Evolutionary conservation across 2,113 vertebrate genomes (phyloP).

Genomic region (Cromileptes altivelis): DNA sequence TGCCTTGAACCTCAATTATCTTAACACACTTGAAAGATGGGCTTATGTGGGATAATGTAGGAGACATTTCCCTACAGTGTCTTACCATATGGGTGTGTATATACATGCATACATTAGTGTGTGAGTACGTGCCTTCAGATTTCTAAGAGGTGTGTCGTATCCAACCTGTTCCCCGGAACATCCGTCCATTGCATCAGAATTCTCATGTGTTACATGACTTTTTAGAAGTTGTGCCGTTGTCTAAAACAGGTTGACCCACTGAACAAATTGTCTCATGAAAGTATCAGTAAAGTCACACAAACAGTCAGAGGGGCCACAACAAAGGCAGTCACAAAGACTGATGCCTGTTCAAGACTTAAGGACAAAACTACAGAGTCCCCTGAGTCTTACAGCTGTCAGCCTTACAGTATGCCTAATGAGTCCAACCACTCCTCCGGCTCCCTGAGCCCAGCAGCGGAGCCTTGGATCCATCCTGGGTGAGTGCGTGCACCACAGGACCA

Average conservation of each 20-base stretch:
- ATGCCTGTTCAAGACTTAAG: slow-evolving; percentile 48
- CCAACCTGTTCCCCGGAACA: slow-evolving; percentile 3
- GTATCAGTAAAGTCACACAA: slow-evolving; percentile 12
- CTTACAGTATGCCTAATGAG: slow-evolving; percentile 58
- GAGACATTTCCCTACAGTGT: background rate
- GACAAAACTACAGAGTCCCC: slow-evolving; percentile 36
- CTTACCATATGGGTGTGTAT: slow-evolving; percentile 2
- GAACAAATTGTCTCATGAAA: slow-evolving; percentile 10
- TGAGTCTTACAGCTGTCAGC: slow-evolving; percentile 48
- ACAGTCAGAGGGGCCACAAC: background rate
- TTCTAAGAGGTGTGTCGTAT: background rate
- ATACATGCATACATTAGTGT: slow-evolving; percentile 18
- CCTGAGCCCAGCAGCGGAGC: slow-evolving; percentile 38
- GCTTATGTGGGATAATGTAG: slow-evolving; percentile 36
- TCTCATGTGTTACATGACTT: background rate
- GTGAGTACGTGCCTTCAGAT: background rate
- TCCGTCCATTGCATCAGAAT: background rate
- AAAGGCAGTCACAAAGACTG: slow-evolving; percentile 27
- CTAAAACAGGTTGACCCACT: background rate
- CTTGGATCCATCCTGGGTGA: slow-evolving; percentile 59
- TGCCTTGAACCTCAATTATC: slow-evolving; percentile 23
- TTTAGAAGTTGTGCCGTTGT: background rate
- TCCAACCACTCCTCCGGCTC: slow-evolving; percentile 52
- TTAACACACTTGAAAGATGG: slow-evolving; percentile 8
- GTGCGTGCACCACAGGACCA: slow-evolving; percentile 40